Evolutionary conservation across 2,113 vertebrate species (phyloP).

Genomic region (Tragelaphus imberbis): DNA sequence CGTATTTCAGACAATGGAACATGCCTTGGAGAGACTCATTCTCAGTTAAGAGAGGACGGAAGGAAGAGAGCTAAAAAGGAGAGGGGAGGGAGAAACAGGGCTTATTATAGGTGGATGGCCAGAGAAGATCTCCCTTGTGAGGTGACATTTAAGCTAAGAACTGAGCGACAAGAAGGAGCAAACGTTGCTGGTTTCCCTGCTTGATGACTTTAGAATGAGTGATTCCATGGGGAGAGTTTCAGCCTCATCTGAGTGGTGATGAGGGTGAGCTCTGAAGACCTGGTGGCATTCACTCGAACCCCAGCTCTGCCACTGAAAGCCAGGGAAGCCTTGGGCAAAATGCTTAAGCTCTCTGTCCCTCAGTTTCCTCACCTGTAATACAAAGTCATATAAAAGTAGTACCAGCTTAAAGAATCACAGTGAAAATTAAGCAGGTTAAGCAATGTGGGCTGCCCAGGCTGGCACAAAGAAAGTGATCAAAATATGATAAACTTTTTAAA

Average conservation of each 20-base stretch:
- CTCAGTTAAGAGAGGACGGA: not conserved
- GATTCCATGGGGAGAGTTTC: not conserved
- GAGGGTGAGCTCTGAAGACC: not conserved
- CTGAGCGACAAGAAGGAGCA: not conserved
- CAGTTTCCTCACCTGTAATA: not conserved
- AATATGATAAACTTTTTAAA: not conserved
- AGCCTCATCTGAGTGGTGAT: not conserved
- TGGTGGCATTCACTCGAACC: accelerated
- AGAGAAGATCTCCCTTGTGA: not conserved
- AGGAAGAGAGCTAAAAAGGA: not conserved
- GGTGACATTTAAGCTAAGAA: conserved; percentile 31
- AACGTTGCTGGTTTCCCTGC: not conserved
- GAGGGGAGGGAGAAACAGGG: not conserved
- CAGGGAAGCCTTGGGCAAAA: not conserved
- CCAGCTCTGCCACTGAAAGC: not conserved
- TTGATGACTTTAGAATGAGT: not conserved
- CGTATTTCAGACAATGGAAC: not conserved
- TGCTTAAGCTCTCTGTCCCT: not conserved
- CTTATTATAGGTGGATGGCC: not conserved
- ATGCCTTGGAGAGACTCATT: not conserved
- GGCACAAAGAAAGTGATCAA: not conserved
- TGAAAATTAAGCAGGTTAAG: not conserved
- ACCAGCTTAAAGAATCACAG: not conserved
- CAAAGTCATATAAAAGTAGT: not conserved
- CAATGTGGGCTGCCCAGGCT: not conserved